Evolutionary conservation across 2,113 vertebrate species (phyloP).

Genomic region (Hemicordylus capensis): DNA sequence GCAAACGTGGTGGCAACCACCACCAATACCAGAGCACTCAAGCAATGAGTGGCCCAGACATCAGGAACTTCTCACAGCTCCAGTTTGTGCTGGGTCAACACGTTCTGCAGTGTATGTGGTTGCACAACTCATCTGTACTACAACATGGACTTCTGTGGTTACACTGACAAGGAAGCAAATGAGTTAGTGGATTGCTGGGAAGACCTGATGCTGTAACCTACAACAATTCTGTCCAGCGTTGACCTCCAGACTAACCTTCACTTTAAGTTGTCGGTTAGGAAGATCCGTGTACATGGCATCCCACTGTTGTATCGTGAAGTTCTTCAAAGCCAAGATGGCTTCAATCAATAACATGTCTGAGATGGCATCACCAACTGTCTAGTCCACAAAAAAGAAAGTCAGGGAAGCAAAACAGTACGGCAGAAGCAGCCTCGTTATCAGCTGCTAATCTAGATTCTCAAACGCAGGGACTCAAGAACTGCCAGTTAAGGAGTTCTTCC

Average conservation of each 20-base stretch:
- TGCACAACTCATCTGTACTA: too few species aligned
- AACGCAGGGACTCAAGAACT: not conserved
- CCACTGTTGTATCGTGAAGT: constrained; percentile 90
- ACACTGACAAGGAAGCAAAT: not conserved
- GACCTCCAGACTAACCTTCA: constrained; percentile 79
- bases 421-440: not conserved
- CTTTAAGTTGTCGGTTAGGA: constrained; percentile 93
- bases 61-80: too few species aligned
- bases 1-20: too few species aligned
- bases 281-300: constrained; percentile 87
- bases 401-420: not conserved
- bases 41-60: too few species aligned
- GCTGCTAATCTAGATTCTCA: not conserved
- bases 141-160: too few species aligned
- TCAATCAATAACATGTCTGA: constrained; percentile 95
- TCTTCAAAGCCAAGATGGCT: constrained; percentile 87
- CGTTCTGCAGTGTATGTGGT: too few species aligned
- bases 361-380: constrained; percentile 93
- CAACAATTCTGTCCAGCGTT: not conserved
- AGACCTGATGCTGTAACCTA: not conserved
- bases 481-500: not conserved
- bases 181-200: fast-evolving
- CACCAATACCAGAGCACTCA: too few species aligned
- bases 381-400: not conserved
- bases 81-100: too few species aligned